Conservation (phyloP, 2,888 invertebrate species). For the Trissolcus japonicus region DNA sequence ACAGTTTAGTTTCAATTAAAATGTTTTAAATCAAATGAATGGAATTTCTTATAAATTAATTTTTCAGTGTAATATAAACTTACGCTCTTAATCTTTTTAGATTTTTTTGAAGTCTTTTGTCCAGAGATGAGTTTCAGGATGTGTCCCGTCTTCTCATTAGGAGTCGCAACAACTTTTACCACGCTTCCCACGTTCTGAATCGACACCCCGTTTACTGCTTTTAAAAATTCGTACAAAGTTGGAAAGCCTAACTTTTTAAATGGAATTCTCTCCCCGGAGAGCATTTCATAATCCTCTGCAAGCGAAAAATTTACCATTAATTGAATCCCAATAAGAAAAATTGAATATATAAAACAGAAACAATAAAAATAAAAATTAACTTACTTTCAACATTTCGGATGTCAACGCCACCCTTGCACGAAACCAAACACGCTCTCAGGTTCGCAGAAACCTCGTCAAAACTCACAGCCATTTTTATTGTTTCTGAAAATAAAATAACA, state of each 20-base stretch:
- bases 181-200: constrained; percentile 78
- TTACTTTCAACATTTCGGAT: constrained; percentile 79
- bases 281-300: constrained; percentile 80
- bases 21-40: too few species aligned
- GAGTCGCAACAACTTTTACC: constrained; percentile 79
- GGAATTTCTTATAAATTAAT: too few species aligned
- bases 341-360: background rate
- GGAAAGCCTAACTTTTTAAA: constrained; percentile 80
- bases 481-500: background rate
- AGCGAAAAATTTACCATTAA: background rate
- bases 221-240: constrained; percentile 80
- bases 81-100: constrained; percentile 21
- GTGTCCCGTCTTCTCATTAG: constrained; percentile 80
- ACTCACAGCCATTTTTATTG: constrained; percentile 4
- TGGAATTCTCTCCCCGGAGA: constrained; percentile 82
- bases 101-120: constrained; percentile 69
- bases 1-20: too few species aligned
- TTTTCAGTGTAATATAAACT: too few species aligned
- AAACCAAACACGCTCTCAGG: constrained; percentile 63
- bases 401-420: constrained; percentile 62
- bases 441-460: constrained; percentile 57
- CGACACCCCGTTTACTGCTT: constrained; percentile 79
- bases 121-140: constrained; percentile 76
- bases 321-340: background rate
- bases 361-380: constrained; percentile 63